Base-by-base conservation (phyloP, 2,797 vertebrate genomes). In the Bucorvus abyssinicus region DNA sequence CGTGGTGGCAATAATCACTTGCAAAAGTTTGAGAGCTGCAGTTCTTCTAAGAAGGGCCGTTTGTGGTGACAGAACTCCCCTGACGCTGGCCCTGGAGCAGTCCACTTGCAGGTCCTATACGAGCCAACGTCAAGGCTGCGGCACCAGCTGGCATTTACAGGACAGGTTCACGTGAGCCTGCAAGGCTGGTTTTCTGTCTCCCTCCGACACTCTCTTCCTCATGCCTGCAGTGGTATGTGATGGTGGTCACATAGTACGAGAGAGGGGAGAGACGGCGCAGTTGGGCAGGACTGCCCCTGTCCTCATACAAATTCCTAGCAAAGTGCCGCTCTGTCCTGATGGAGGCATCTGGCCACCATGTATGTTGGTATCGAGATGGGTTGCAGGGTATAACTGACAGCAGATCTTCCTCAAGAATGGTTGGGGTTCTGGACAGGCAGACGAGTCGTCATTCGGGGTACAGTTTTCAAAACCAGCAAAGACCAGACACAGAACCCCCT, bases 191-290 rank as follows among this genome's bases (percentile, higher is more conserved):
- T 84, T 56, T 63, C 81, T 36, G 24, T 19, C 11, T 76, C 36
- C 38, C 17, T n/a, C 45, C 42, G 38, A 24, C 24, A 16, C 20
- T 5, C 70, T 76, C 15, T 63, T 40, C 19, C 57, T 70, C 84
- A 86, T 84, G 34, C 27, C 78, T 73, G 44, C 29, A 73, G 11
- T 20, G 36, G 5, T 71, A 13, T 34, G 42, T 38, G 56, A 63
- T 38, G 32, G 57, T 73, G 77, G 61, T 73, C 50, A 61, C 45
- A 13, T 2, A 55, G n/a, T 10, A 61, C 42, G 0, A 2, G 88
- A 61, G 65, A 86, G 45, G 13, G 42, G 7, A 61, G 65, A 61
- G 21, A 44, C 56, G 0, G 0, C 10, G 4, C 0, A 0, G 45
- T 44, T 60, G 18, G 8, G 15, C 53, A 85, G 67, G 14, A 45